These are phyloP conservation scores for Diplolepis rosae DNA, from an alignment of 2,888 invertebrate species.

Conservation along the genomic window DNA sequence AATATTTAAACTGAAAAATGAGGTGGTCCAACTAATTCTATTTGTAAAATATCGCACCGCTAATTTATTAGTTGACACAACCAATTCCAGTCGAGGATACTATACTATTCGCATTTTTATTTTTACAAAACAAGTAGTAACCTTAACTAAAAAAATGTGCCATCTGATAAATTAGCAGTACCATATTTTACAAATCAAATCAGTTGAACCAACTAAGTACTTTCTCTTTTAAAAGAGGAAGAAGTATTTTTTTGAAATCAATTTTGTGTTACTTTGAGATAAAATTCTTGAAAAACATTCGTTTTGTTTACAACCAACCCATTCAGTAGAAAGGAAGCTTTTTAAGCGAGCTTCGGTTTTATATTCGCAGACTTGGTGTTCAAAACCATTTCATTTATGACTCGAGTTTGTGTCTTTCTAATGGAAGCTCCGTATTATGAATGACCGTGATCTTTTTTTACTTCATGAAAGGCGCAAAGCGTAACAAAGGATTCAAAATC, in stretches of 20 bases:
- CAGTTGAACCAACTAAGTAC: too few species aligned
- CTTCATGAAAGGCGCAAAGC: conserved; percentile 21
- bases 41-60: too few species aligned
- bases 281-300: neutral
- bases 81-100: neutral
- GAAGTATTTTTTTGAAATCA: too few species aligned
- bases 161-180: too few species aligned
- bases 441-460: conserved; percentile 23
- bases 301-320: neutral
- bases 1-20: too few species aligned
- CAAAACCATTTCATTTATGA: conserved; percentile 29
- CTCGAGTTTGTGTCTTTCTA: conserved; percentile 27
- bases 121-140: neutral
- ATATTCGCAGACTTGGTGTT: conserved; percentile 17
- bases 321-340: neutral
- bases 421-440: conserved; percentile 23
- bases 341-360: conserved; percentile 20
- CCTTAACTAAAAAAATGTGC: too few species aligned
- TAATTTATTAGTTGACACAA: too few species aligned
- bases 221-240: too few species aligned
- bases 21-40: neutral
- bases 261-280: too few species aligned
- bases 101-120: neutral
- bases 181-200: too few species aligned
- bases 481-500: conserved; percentile 27